Base-by-base conservation (phyloP, 2,113 vertebrate species). In the Leucosticte australis region DNA sequence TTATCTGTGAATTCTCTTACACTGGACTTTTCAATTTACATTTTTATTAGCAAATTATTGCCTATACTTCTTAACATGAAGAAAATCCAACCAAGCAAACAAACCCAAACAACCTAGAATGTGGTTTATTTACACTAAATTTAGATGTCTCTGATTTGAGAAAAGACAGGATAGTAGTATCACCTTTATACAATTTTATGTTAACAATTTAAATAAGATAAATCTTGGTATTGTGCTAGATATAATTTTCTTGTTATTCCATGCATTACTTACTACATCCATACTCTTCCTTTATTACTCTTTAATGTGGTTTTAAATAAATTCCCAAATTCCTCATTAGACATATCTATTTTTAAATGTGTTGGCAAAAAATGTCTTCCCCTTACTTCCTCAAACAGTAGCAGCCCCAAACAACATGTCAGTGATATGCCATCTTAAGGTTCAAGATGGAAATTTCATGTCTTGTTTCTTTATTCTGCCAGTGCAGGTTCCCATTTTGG, bases 61-160 rank as follows among this genome's bases (percentile, higher is more conserved):
- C 2, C 15, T 33, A 3, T 70, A 19, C 4, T 68, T 78, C 15
- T 30, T 50, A 59, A 35, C 44, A 41, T 46, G 8, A 39, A 70
- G 55, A 49, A 47, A 69, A 10, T 26, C 6, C 47, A 49, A 62
- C 2, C 4, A 65, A 31, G 0, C 11, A 49, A 62, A 0, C 5
- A 35, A 55, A 10, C 1, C 0, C 2, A 44, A 50, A 37, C 7
- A 44, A 44, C 4, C 14, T 73, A 33, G 9, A 80, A 65, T 53
- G 5, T 30, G 9, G 1, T 41, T 56, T 75, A n/a, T 76, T 44
- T 35, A 46, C 31, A 37, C 2, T 69, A 73, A 79, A 67, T 41
- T 23, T 39, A 20, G 35, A 26, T 56, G 9, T 24, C 37, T 83
- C 26, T 77, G 31, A 50, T 71, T 60, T 75, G 24, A 67, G 39